A percentile compares a stretch with the other conserved stretches of the same genome.
Conservation (phyloP, 2,113 vertebrate genomes). For the Sphyrna mokarran region DNA sequence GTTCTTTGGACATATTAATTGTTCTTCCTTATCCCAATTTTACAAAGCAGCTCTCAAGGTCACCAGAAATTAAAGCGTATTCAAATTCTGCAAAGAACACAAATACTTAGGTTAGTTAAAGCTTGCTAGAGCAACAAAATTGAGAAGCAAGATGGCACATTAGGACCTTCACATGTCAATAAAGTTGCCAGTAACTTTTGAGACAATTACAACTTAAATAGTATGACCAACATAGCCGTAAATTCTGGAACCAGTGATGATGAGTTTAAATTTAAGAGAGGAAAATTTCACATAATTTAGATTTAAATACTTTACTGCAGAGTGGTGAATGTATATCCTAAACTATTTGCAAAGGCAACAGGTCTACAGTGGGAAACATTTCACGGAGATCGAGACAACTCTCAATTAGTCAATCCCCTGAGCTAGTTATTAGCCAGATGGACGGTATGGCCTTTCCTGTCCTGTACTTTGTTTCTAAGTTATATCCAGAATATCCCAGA, state of each 20-base stretch:
- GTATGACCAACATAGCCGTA: not conserved
- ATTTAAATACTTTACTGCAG: not conserved
- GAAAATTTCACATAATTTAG: not conserved
- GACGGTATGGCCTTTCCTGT: not conserved
- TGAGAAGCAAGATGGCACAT: not conserved
- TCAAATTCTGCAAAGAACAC: not conserved
- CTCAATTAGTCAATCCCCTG: too few species aligned
- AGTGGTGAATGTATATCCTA: not conserved
- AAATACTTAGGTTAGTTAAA: not conserved
- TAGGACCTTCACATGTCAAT: not conserved
- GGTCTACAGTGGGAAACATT: not conserved
- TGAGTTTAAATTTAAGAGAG: not conserved
- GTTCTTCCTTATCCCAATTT: not conserved
- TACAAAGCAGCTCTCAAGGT: not conserved
- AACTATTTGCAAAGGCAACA: not conserved
- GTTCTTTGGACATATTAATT: not conserved
- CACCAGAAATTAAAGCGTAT: not conserved
- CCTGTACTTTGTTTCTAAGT: not conserved
- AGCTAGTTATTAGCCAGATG: not conserved
- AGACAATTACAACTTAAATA: not conserved
- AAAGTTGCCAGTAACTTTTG: not conserved
- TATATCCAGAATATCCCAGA: not conserved
- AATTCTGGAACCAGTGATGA: not conserved
- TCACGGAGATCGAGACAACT: not conserved
- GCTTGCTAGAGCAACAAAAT: not conserved